Conservation (phyloP, 2,113 vertebrate genomes). For the Macroglossus sobrinus region DNA sequence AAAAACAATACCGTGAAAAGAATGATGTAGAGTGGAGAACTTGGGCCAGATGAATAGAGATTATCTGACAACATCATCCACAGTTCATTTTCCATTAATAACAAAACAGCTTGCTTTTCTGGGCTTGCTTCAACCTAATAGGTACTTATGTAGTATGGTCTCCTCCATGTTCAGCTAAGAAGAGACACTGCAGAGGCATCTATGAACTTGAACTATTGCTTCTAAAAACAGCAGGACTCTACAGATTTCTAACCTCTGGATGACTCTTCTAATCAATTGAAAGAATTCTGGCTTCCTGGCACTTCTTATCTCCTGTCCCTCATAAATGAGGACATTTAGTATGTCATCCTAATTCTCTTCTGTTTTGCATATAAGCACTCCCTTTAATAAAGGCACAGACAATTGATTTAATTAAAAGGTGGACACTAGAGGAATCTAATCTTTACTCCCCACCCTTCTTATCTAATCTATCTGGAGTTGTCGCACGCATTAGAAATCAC, state of each 20-base stretch:
- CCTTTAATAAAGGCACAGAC: constrained; percentile 29
- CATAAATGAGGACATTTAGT: background rate
- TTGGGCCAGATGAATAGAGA: background rate
- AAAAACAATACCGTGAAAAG: background rate
- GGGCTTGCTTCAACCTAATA: constrained; percentile 28
- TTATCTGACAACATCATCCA: background rate
- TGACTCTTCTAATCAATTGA: background rate
- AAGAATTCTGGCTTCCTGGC: background rate
- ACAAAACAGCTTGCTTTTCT: constrained; percentile 7
- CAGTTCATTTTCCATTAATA: constrained; percentile 50
- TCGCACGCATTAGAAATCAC: background rate
- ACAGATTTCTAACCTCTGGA: background rate
- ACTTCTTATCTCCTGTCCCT: background rate
- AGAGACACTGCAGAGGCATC: background rate
- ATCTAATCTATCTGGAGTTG: constrained; percentile 23
- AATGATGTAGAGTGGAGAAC: background rate
- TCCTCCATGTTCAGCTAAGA: background rate
- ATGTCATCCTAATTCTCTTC: background rate
- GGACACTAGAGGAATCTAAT: constrained; percentile 33
- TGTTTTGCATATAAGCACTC: constrained; percentile 37
- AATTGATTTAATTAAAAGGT: constrained; percentile 63
- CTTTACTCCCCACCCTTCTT: constrained; percentile 5
- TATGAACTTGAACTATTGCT: background rate
- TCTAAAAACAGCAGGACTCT: background rate
- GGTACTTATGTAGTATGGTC: background rate